Evolutionary conservation across 2,113 vertebrate genomes (phyloP).

Genomic region (Sporophila hypoxantha): DNA sequence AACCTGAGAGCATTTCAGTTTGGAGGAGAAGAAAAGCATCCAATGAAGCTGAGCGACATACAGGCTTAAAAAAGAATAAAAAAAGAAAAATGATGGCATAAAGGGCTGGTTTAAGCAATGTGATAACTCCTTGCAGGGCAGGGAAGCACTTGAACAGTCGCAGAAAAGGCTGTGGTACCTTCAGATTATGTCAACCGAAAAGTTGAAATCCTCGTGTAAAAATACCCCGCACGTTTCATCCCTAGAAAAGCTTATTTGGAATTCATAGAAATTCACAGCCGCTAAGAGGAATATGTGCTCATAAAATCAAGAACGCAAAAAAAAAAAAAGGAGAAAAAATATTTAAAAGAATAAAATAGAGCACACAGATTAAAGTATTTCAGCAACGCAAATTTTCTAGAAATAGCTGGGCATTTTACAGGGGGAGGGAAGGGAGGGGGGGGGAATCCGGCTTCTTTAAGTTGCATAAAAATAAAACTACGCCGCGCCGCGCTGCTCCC

Average conservation of each 20-base stretch:
- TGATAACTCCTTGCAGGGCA: slow-evolving; percentile 43
- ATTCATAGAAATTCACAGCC: slow-evolving; percentile 34
- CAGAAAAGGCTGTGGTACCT: slow-evolving; percentile 10
- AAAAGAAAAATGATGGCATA: background rate
- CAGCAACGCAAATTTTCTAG: slow-evolving; percentile 1
- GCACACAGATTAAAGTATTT: slow-evolving; percentile 17
- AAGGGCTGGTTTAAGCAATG: slow-evolving; percentile 44
- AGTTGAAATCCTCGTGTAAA: slow-evolving; percentile 48
- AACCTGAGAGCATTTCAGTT: background rate
- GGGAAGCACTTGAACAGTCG: slow-evolving; percentile 35
- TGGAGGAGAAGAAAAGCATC: background rate
- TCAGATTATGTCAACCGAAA: slow-evolving; percentile 34
- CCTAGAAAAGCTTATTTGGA: slow-evolving; percentile 28
- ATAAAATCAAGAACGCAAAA: background rate
- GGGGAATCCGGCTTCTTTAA: slow-evolving; percentile 43
- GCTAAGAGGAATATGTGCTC: slow-evolving; percentile 5
- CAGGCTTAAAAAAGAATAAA: background rate
- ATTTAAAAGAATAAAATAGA: slow-evolving; percentile 23
- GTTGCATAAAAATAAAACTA: slow-evolving; percentile 64
- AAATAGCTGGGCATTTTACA: slow-evolving; percentile 2
- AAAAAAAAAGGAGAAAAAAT: background rate
- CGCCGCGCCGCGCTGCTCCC: slow-evolving; percentile 51
- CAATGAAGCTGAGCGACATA: background rate
- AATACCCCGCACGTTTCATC: slow-evolving; percentile 20
- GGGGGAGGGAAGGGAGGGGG: background rate